Evolutionary conservation across 2,113 vertebrate genomes (phyloP).

Genomic region (Cephalopholis sonnerati): DNA sequence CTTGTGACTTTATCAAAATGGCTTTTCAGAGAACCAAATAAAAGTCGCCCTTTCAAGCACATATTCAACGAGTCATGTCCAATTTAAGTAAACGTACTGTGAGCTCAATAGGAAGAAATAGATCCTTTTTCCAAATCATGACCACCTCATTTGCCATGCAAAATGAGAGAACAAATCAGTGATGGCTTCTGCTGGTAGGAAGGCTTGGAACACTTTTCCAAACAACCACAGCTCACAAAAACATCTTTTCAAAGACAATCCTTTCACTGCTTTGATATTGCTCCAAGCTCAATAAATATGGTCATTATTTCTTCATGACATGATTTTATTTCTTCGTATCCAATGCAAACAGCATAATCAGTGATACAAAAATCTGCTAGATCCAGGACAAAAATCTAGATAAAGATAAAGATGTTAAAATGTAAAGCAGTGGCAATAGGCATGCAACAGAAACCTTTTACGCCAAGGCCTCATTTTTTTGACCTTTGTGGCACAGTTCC

Average conservation of each 20-base stretch:
- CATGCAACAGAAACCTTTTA: slow-evolving; percentile 10
- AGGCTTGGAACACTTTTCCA: slow-evolving; percentile 14
- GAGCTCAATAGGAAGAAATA: background rate
- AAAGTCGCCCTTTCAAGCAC: background rate
- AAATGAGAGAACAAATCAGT: slow-evolving; percentile 38
- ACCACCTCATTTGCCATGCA: slow-evolving; percentile 60
- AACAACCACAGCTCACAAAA: slow-evolving; percentile 35
- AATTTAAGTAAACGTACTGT: background rate
- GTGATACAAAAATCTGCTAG: slow-evolving; percentile 13
- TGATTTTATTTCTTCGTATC: background rate
- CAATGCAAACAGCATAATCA: background rate
- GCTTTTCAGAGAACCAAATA: background rate
- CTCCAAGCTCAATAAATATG: background rate
- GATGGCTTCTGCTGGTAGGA: slow-evolving; percentile 19
- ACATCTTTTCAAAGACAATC: slow-evolving; percentile 2
- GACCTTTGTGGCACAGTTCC: background rate
- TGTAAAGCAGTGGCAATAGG: background rate
- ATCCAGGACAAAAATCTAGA: background rate
- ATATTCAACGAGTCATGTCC: background rate
- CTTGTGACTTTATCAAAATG: background rate
- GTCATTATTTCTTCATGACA: background rate
- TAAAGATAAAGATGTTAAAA: background rate
- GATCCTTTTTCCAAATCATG: slow-evolving; percentile 9
- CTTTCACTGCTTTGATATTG: background rate
- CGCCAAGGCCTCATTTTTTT: background rate